Conservation (phyloP, 2,888 invertebrate genomes). For the Leistus spinibarbis region DNA sequence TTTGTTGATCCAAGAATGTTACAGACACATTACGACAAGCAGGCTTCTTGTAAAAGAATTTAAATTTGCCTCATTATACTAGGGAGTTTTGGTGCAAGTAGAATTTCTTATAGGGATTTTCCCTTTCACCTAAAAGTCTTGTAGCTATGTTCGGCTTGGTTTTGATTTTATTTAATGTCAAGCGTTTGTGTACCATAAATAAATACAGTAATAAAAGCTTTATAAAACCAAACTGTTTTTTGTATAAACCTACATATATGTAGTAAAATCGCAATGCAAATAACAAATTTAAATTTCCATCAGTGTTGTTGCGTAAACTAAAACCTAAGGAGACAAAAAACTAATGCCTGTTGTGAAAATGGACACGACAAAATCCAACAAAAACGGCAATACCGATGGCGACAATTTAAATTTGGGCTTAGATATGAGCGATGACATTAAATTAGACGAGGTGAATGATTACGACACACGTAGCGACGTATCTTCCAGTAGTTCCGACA, state of each 20-base stretch:
- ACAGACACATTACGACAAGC: too few species aligned
- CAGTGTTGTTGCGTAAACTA: conserved; percentile 22
- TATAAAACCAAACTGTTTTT: neutral
- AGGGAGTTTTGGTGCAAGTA: conserved; percentile 7
- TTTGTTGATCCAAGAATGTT: too few species aligned
- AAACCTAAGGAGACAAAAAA: conserved; percentile 11
- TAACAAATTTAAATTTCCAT: conserved; percentile 28
- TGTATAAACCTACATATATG: conserved; percentile 22
- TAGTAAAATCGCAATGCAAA: conserved; percentile 38
- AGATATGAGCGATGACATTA: conserved; percentile 80
- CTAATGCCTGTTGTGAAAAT: conserved; percentile 48
- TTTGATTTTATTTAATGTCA: conserved; percentile 39
- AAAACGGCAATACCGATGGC: conserved; percentile 56
- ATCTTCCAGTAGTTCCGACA: conserved; percentile 77
- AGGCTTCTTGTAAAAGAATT: too few species aligned
- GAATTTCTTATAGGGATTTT: conserved; percentile 14
- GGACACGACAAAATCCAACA: conserved; percentile 53
- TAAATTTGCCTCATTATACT: conserved; percentile 15
- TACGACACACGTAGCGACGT: conserved; percentile 90
- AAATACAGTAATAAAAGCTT: conserved; percentile 11
- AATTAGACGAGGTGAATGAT: conserved; percentile 74
- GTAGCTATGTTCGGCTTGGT: conserved; percentile 35
- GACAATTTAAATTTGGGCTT: conserved; percentile 55
- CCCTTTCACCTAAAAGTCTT: conserved; percentile 22
- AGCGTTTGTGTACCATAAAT: conserved; percentile 33